Base-by-base conservation (phyloP, 2,888 invertebrate species). In the Chaitophorus viminalis region DNA sequence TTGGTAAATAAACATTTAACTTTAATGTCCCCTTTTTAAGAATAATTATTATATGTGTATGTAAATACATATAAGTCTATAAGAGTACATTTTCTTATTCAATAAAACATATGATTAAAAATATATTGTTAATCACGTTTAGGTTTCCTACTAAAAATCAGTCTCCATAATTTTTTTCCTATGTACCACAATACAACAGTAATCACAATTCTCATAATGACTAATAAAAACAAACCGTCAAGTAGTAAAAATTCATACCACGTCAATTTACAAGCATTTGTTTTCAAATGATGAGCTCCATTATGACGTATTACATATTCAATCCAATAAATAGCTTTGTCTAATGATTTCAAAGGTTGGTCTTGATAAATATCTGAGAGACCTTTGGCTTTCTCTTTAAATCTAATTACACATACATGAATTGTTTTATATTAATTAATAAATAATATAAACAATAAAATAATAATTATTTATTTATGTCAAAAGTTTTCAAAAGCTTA, bases 201-300 rank as follows among this genome's bases (percentile, higher is more conserved):
- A 36, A 86, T 72, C 36, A 86, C 36, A 78, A 86, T 79, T 86
- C 86, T 79, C 29, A 86, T 3, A 5, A 86, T 72, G 9, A 86
- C 9, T 9, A 86, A 29, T 21, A 86, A 54, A 54, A 86, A 86
- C 54, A 88, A 84, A 46, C 84, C 88, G 79, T 88, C 88, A 31
- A 88, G 65, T 52, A 88, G 46, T 25, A 86, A 21, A 78, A 88
- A 86, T 46, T 88, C 78, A 1, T 70, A 77, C 88, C 85, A 88
- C 65, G 74, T 74, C 25, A 88, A 79, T 65, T 88, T 33, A 2
- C 18, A 25, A 31, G 52, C 84, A 36, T 31, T 74, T 60, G 85
- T 85, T 88, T 85, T 88, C n/a, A 88, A 84, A 60, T 88, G 86
- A 74, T 78, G 74, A 33, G 88, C 88, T 11, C 88, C 88, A n/a